Base-by-base conservation (phyloP, 2,113 vertebrate genomes). In the Camarhynchus parvulus region DNA sequence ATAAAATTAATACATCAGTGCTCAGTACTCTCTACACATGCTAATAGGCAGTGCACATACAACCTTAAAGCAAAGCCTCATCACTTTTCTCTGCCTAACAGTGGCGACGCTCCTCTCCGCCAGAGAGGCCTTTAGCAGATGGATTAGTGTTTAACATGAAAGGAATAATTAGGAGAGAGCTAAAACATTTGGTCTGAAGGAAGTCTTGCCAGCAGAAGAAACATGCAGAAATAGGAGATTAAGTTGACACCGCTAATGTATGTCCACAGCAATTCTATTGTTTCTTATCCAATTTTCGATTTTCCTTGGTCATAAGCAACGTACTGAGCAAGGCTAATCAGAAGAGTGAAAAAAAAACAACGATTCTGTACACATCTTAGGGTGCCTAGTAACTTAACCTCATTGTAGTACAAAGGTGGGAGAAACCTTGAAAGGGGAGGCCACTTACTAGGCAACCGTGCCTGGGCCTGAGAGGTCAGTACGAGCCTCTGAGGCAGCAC, bases 391-490 rank as follows among this genome's bases (percentile, higher is more conserved):
- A 96, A 97, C 97, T 97, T 96, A 93, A 94, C 93, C 95, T 94
- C 97, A 27, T 95, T 87, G 95, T 94, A 97, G 96, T 91, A 94
- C 83, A 94, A 87, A 96, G 96, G 97, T 94, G 96, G 96, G 95
- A 97, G 96, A 97, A 96, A 96, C 95, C 95, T 90, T 91, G 97
- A 98, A 96, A 96, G 96, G 97, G 87, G 91, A 93, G 98, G 98
- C 98, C 99, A 99, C 99, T 99, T 99, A 99, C 99, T 99, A 98
- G 99, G 99, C 99, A 99, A 98, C 97, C 99, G 99, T 98, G 99
- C 99, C 98, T 99, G 99, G 98, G 99, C 99, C 99, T 99, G 99
- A 96, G 99, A 99, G 98, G 98, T 99, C 95, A 99, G 98, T 95
- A 99, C 98, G 98, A 99, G 99, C 98, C 99, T 99, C 98, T 99